These are phyloP conservation scores for Buceros bicornis DNA, from an alignment of 2,797 vertebrate genomes.

Conservation along the genomic window DNA sequence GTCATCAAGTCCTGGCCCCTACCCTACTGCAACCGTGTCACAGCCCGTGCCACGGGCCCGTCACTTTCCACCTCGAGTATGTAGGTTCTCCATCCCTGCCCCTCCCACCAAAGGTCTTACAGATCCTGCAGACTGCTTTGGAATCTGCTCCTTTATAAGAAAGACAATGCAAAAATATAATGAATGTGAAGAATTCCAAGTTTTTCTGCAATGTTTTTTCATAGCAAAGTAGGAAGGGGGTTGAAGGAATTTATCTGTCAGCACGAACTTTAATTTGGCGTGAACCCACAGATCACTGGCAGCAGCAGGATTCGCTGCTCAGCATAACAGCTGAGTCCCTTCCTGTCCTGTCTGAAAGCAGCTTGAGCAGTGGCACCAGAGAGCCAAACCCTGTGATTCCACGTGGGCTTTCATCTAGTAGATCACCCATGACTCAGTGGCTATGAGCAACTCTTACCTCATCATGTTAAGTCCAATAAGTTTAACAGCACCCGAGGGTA, in stretches of 20 bases:
- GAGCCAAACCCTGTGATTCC: not conserved
- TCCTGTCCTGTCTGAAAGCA: not conserved
- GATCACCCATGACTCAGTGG: not conserved
- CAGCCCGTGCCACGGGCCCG: not conserved
- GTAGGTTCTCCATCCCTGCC: not conserved
- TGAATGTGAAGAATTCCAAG: not conserved
- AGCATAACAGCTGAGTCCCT: not conserved
- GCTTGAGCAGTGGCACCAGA: fast-evolving
- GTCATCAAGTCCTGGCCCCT: not conserved
- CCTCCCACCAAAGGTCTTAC: not conserved
- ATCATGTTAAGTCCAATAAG: not conserved
- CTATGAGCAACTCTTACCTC: not conserved
- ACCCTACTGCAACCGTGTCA: not conserved
- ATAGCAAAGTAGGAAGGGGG: not conserved
- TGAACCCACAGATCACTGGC: not conserved
- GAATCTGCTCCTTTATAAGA: not conserved
- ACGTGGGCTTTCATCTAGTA: not conserved
- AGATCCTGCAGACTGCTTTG: not conserved
- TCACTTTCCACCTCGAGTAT: not conserved
- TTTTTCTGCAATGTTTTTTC: not conserved
- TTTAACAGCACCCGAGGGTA: not conserved
- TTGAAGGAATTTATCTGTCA: not conserved
- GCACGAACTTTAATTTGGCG: not conserved
- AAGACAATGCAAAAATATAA: not conserved
- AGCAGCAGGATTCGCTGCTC: not conserved